Percentiles rank a stretch among this genome's conserved stretches.
phyloP scores from a whole-genome alignment of 2,888 invertebrate genomes.

The Conchocele bisecta region DNA sequence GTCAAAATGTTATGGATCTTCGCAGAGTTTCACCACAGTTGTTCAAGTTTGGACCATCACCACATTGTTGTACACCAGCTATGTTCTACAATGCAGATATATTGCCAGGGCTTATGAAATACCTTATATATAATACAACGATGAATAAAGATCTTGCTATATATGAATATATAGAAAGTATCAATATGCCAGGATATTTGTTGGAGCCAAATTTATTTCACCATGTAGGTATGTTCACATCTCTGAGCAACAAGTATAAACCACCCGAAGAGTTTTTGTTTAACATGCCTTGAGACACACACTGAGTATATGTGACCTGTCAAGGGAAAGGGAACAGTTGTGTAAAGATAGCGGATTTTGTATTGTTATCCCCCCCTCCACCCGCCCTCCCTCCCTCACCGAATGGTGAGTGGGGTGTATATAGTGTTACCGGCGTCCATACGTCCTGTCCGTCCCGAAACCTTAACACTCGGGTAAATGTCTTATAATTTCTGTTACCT shows the following conservation, averaged over 20 bases:
- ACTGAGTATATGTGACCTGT: too few relatives aligned
- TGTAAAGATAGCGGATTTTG: too few relatives aligned
- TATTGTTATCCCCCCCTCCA: too few relatives aligned
- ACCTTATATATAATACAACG: slow-evolving; percentile 51
- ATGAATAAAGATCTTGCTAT: slow-evolving; percentile 75
- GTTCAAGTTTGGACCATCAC: slow-evolving; percentile 70
- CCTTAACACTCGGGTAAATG: too few relatives aligned
- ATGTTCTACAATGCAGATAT: slow-evolving; percentile 73
- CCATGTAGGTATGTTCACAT: slow-evolving; percentile 78
- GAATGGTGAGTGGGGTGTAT: too few relatives aligned
- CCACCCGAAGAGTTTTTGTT: slow-evolving; percentile 61
- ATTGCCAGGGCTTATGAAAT: slow-evolving; percentile 58
- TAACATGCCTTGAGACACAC: too few relatives aligned
- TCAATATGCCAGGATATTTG: slow-evolving; percentile 62
- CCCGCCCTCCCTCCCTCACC: too few relatives aligned
- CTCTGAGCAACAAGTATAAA: slow-evolving; percentile 60
- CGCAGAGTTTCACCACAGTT: slow-evolving; percentile 69
- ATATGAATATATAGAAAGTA: slow-evolving; percentile 60
- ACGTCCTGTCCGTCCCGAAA: too few relatives aligned
- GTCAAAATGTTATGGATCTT: slow-evolving; percentile 74
- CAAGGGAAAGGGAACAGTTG: too few relatives aligned
- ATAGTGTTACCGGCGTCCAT: too few relatives aligned
- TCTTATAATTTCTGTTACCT: too few relatives aligned
- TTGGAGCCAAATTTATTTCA: slow-evolving; percentile 77
- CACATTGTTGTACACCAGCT: slow-evolving; percentile 80